These are phyloP conservation scores for Allygus modestus DNA, from an alignment of 2,888 invertebrate species.

Conservation along the genomic window DNA sequence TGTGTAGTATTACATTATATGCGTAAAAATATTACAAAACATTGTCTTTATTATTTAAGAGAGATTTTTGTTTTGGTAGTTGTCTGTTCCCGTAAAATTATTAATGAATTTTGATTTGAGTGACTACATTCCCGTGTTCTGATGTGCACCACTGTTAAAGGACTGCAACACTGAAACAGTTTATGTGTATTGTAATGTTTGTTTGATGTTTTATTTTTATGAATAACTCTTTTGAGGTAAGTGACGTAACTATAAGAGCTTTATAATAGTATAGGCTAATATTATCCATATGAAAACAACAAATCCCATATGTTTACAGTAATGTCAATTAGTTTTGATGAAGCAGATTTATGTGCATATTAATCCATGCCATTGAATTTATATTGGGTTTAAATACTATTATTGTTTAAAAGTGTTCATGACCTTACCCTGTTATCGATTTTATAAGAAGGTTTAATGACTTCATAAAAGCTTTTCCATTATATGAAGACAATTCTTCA, in stretches of 20 bases:
- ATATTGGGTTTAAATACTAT: too few species aligned
- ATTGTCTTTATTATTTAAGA: background rate
- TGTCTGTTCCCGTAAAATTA: background rate
- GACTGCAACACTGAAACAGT: slow-evolving; percentile 14
- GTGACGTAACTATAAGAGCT: background rate
- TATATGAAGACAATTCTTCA: too few species aligned
- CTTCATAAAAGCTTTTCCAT: too few species aligned
- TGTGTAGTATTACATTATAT: background rate
- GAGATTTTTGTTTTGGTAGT: slow-evolving; percentile 10
- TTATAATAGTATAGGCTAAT: background rate
- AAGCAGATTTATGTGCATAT: too few species aligned
- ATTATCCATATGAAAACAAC: too few species aligned
- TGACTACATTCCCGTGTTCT: slow-evolving; percentile 3
- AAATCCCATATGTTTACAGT: too few species aligned
- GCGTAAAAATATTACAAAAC: background rate
- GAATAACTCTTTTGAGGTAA: background rate
- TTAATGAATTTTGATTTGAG: background rate
- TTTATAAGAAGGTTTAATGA: too few species aligned
- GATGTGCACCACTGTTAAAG: slow-evolving; percentile 26
- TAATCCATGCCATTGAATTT: too few species aligned
- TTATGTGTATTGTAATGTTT: slow-evolving; percentile 26
- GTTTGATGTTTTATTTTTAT: slow-evolving; percentile 22
- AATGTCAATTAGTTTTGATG: too few species aligned
- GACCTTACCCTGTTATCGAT: too few species aligned
- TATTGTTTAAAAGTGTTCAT: too few species aligned